Percentiles rank a stretch among this genome's conserved stretches.
These are phyloP conservation scores for Erebia palarica DNA, from an alignment of 2,888 invertebrate species.

Conservation along the genomic window DNA sequence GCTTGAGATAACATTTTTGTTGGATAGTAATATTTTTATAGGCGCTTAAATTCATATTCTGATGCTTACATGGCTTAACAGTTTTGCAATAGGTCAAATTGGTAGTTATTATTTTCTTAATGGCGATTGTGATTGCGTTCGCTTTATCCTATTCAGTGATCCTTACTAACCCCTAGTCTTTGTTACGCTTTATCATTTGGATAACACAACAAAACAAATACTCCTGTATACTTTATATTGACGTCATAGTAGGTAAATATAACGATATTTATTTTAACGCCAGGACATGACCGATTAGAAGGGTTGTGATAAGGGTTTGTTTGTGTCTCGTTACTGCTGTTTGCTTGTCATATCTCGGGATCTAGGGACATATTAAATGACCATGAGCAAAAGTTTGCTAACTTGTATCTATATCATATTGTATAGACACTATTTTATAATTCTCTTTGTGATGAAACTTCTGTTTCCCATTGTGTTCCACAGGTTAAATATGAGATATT, in stretches of 20 bases:
- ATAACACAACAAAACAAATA: conserved; percentile 22
- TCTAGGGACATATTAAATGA: conserved; percentile 11
- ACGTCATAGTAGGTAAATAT: conserved; percentile 28
- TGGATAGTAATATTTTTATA: too few species aligned
- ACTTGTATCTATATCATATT: background rate
- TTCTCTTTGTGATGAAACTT: conserved; percentile 6
- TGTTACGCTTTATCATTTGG: background rate
- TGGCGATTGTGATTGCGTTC: too few species aligned
- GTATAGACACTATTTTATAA: background rate
- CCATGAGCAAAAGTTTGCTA: conserved; percentile 15
- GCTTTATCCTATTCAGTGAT: too few species aligned
- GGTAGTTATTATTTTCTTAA: too few species aligned
- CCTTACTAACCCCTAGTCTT: too few species aligned
- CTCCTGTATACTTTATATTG: conserved; percentile 25
- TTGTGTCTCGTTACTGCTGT: conserved; percentile 19
- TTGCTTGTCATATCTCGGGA: conserved; percentile 17
- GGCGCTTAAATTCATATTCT: too few species aligned
- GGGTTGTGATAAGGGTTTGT: conserved; percentile 5
- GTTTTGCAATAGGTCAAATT: too few species aligned
- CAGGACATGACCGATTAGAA: conserved; percentile 31
- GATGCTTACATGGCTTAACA: too few species aligned
- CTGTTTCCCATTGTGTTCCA: background rate
- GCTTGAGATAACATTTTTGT: too few species aligned
- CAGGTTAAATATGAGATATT: background rate
- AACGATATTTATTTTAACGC: conserved; percentile 18